These are phyloP conservation scores for Pachliopta kotzebuea DNA, from an alignment of 2,888 invertebrate species.

Conservation along the genomic window DNA sequence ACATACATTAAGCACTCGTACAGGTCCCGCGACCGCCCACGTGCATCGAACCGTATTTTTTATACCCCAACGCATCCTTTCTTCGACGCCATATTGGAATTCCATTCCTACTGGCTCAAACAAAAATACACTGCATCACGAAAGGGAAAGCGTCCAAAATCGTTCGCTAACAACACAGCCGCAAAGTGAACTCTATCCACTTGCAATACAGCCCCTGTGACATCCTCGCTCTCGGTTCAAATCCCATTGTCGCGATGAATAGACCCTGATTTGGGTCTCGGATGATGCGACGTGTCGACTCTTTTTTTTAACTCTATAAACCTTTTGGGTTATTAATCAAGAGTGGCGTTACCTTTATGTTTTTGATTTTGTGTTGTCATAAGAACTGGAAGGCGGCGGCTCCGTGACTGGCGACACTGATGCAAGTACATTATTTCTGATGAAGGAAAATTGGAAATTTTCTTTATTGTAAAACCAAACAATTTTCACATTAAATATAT, in stretches of 20 bases:
- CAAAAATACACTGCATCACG: slow-evolving; percentile 49
- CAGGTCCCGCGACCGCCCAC: slow-evolving; percentile 57
- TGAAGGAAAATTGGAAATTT: no score
- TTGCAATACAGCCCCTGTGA: slow-evolving; percentile 50
- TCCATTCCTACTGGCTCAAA: slow-evolving; percentile 47
- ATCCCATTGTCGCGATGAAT: slow-evolving; percentile 56
- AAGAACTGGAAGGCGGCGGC: slow-evolving; percentile 17
- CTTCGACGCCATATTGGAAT: slow-evolving; percentile 65
- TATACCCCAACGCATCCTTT: slow-evolving; percentile 65
- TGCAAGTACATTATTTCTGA: no score
- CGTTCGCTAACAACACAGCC: slow-evolving; percentile 20
- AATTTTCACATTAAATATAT: no score
- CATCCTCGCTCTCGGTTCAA: slow-evolving; percentile 44
- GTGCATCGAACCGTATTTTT: slow-evolving; percentile 67
- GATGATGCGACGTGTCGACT: slow-evolving; percentile 60
- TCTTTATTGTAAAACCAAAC: no score
- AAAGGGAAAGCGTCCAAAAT: slow-evolving; percentile 43
- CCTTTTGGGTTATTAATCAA: slow-evolving; percentile 60
- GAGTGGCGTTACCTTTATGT: slow-evolving; percentile 37
- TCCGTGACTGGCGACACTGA: not conserved
- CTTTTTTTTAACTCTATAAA: slow-evolving; percentile 50
- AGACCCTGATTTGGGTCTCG: slow-evolving; percentile 61
- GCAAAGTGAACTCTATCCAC: slow-evolving; percentile 43
- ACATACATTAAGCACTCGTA: slow-evolving; percentile 21
- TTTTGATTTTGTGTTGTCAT: slow-evolving; percentile 33